Evolutionary conservation across 1,140 invertebrate species (phyloP).

Genomic region (Orchestia grillus): DNA sequence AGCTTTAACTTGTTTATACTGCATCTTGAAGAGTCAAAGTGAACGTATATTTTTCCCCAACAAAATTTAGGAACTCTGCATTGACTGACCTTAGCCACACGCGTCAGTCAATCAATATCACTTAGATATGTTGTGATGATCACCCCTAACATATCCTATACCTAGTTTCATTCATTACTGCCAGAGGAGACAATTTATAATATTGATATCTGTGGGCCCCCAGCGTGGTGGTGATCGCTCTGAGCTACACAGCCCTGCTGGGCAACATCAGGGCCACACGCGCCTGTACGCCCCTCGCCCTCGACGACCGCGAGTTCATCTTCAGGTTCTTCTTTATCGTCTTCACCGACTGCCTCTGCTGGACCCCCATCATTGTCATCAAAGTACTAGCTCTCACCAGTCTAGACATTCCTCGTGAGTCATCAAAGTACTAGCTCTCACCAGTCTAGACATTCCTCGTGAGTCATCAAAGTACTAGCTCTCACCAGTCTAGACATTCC

Average conservation of each 20-base stretch:
- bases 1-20: neutral
- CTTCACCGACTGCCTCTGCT: constrained; percentile 81
- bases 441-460: neutral
- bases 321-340: constrained; percentile 83
- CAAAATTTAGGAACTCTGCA: neutral
- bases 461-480: neutral
- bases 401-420: constrained; percentile 74
- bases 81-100: neutral
- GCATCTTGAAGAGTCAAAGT: neutral
- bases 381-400: constrained; percentile 78
- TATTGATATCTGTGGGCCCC: neutral
- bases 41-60: neutral
- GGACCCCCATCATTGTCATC: constrained; percentile 81
- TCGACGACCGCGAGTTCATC: constrained; percentile 79
- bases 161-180: neutral
- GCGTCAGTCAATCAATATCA: neutral
- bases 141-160: neutral
- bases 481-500: too few species aligned
- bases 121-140: neutral
- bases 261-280: constrained; percentile 77
- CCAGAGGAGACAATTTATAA: neutral
- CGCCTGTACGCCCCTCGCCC: constrained; percentile 75
- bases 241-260: constrained; percentile 79
- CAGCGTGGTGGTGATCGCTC: constrained; percentile 77
- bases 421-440: neutral